These are phyloP conservation scores for Caenorhabditis sp. DNA, from an alignment of 2,888 invertebrate species.

Conservation along the genomic window DNA sequence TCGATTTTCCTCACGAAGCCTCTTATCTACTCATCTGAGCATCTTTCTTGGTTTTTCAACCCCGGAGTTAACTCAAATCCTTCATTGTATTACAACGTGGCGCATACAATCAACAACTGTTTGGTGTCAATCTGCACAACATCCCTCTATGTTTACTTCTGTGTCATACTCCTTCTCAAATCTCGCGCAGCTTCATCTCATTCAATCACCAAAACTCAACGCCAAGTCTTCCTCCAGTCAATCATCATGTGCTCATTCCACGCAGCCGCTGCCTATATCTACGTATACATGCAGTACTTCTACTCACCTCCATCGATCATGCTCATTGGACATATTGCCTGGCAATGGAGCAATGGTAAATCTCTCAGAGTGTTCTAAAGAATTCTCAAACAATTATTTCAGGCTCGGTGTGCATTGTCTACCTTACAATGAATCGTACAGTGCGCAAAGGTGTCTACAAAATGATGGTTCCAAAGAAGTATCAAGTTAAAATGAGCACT, in stretches of 20 bases:
- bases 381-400: too few relatives aligned
- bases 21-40: constrained; percentile 15
- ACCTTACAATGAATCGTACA: constrained; percentile 18
- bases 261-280: constrained; percentile 31
- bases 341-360: constrained; percentile 47
- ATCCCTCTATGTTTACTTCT: constrained; percentile 22
- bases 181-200: background rate
- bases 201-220: background rate
- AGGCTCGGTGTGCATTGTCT: constrained; percentile 13
- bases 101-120: constrained; percentile 48
- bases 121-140: constrained; percentile 41
- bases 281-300: constrained; percentile 50
- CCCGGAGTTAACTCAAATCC: constrained; percentile 20
- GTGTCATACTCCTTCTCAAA: background rate
- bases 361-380: too few relatives aligned
- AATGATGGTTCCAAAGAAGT: too few relatives aligned
- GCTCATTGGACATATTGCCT: constrained; percentile 40
- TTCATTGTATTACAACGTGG: constrained; percentile 20
- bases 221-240: constrained; percentile 15
- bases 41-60: constrained; percentile 40
- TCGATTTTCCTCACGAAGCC: constrained; percentile 29
- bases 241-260: constrained; percentile 35
- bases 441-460: background rate
- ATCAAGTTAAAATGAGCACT: too few relatives aligned
- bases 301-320: constrained; percentile 24